Base-by-base conservation (phyloP, 2,888 invertebrate genomes). In the Luperina testacea region DNA sequence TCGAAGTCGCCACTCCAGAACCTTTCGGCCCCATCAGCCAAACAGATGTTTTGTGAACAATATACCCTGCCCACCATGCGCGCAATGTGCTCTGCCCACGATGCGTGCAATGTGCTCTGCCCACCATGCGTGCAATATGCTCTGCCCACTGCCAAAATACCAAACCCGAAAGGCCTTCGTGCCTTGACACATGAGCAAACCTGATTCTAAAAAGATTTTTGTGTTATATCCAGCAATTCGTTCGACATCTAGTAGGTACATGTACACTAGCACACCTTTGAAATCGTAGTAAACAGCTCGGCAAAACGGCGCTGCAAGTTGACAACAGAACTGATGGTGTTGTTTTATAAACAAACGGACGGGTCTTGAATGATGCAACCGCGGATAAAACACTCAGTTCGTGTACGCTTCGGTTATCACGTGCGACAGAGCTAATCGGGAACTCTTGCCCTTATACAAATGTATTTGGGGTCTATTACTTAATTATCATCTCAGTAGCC, bases 301-400 rank as follows among this genome's bases (percentile, higher is more conserved):
- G 5, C 38, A 20, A n/a, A 32, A n/a, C 24, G 15, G 45, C 61
- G 45, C 42, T 20, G n/a, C 42, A 64, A 69, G 17, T 42, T 67
- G 57, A 38, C 38, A 27, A 59, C 57, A 27, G 27, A 45, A 20
- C 68, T 17, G 67, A 38, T n/a, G 42, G 59, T 27, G 1, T 45
- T 78, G 64, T 78, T 78, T 78, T 48, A 72, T 72, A 71, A 78
- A 78, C 79, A 78, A 27, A 24, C 24, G 24, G 7, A 42, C 61
- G n/a, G 15, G 9, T 24, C 11, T 59, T 77, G 61, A 71, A 78
- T 70, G 71, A 64, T n/a, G 13, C 53, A 57, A 64, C 24, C 64
- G 64, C 27, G 17, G 64, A 71, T 64, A 72, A 57, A 64, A 24
- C 57, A 64, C 48, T 68, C 9, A 27, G 24, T 59, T 38, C 32